Conservation (phyloP, 2,113 vertebrate species). For the Panurus biarmicus region DNA sequence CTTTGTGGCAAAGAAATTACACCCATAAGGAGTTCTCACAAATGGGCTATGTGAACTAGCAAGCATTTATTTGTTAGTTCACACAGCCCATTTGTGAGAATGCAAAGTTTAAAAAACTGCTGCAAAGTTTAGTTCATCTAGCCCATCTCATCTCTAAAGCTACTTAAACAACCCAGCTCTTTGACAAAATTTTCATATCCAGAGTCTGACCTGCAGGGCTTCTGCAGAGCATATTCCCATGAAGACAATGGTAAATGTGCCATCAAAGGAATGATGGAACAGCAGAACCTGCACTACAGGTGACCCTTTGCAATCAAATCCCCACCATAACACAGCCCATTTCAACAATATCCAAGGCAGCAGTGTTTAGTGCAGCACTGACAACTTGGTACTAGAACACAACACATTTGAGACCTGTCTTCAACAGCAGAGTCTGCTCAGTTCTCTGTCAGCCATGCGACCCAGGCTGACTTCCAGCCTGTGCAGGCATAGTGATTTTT, state of each 20-base stretch:
- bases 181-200: background rate
- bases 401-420: background rate
- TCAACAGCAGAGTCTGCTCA: background rate
- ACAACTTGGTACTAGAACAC: background rate
- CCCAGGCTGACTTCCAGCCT: background rate
- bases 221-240: background rate
- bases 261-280: background rate
- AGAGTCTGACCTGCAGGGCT: background rate
- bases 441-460: background rate
- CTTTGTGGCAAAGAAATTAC: background rate
- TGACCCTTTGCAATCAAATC: background rate
- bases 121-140: background rate
- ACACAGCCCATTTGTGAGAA: no score
- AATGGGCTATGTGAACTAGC: background rate
- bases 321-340: background rate
- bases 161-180: background rate
- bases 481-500: background rate
- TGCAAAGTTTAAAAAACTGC: no score
- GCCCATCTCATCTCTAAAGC: background rate
- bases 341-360: background rate
- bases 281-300: background rate
- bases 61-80: background rate
- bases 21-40: background rate
- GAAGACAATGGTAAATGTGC: background rate
- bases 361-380: background rate